Evolutionary conservation across 2,888 invertebrate species (phyloP), one percentile per base, ranked within the genome.

Genomic region (Ennomos erosarius): DNA sequence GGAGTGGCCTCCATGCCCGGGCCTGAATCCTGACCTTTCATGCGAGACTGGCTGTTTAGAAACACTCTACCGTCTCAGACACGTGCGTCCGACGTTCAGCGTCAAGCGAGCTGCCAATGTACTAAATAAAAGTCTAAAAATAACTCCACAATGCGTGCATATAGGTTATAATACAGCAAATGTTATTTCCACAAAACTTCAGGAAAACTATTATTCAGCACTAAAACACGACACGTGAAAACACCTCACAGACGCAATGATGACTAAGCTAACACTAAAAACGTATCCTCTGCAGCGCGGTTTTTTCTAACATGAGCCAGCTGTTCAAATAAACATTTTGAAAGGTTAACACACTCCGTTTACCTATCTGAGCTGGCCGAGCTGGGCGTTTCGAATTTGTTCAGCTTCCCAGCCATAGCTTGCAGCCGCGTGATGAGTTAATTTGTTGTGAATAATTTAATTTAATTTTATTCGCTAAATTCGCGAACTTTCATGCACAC

Each of bases 301-400:
- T 78, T 79, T 77, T 82, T 82, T 81, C 82, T 81, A 82, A 84
- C 82, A 81, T 74, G 68, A 79, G 78, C 85, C 90, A 90, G 90
- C 90, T 91, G 91, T 85, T 80, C 79, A 87, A 86, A 89, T 84
- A 91, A 88, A 90, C 88, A 89, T 76, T 76, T 70, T 65, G 70
- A 74, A 74, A 82, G 78, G 80, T 83, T 84, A 85, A 71, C 78
- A 81, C 81, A 82, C 82, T 75, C 76, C 78, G 72, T 84, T 90
- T 95, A 97, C 97, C 97, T 97, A 93, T 97, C 97, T 66, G 97
- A 97, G 89, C 97, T 98, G 67, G 97, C 97, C 62, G 97, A 97
- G 84, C 97, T 97, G 74, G 97, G 97, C 70, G 97, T 96, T 90
- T 97, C 97, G 78, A 96, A 95, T 83, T 94, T 95, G 78, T 93